Percentiles rank a stretch among this genome's conserved stretches.
phyloP scores from a whole-genome alignment of 1,140 invertebrate genomes.

The fruit fly (Drosophila melanogaster) region DNA sequence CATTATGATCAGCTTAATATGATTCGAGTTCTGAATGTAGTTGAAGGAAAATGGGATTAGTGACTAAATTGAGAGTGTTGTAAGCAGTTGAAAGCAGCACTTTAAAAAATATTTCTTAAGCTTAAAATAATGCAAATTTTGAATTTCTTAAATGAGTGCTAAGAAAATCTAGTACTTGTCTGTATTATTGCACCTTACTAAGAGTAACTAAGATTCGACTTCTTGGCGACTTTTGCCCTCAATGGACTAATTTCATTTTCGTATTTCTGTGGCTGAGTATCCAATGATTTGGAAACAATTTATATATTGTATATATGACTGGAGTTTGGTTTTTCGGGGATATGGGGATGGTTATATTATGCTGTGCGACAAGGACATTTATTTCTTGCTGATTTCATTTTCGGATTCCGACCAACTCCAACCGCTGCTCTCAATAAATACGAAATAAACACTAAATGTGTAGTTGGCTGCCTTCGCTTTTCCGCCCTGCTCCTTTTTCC shows the following conservation, averaged over 20 bases:
- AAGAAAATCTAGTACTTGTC: too few species aligned
- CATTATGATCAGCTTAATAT: conserved; percentile 70
- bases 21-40: conserved; percentile 32
- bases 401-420: conserved; percentile 21
- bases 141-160: too few species aligned
- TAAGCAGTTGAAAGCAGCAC: too few species aligned
- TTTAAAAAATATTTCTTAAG: too few species aligned
- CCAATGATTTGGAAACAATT: conserved; percentile 81
- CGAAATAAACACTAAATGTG: conserved; percentile 81
- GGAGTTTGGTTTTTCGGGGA: neutral
- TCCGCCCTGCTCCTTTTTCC: neutral
- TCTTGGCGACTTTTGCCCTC: neutral
- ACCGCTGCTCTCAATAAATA: conserved; percentile 69
- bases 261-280: conserved; percentile 72
- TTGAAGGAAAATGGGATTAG: too few species aligned
- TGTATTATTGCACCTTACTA: neutral
- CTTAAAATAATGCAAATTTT: neutral
- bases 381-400: conserved; percentile 79
- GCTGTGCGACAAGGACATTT: conserved; percentile 69
- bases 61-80: too few species aligned
- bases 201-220: conserved; percentile 30
- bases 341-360: conserved; percentile 28
- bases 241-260: conserved; percentile 76
- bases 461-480: conserved; percentile 58
- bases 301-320: conserved; percentile 58